Evolutionary conservation across 2,888 invertebrate genomes (phyloP).

Genomic region (Hirtodrosophila cameraria): DNA sequence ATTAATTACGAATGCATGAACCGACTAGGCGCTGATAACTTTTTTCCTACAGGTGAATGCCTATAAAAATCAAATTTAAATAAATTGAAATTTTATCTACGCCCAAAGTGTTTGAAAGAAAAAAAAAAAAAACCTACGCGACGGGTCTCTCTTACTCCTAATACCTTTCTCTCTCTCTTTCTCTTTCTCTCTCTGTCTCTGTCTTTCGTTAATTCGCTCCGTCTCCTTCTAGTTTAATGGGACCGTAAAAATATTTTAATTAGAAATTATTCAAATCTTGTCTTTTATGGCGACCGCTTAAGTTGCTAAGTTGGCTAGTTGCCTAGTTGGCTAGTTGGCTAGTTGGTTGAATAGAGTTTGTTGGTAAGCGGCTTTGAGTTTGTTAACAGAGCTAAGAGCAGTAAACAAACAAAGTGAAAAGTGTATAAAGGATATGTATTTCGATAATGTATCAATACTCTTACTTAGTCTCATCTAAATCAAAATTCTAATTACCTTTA

Average conservation of each 20-base stretch:
- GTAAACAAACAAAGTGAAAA: too few relatives aligned
- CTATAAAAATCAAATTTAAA: slow-evolving; percentile 70
- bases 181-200: neutral
- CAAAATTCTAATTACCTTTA: too few relatives aligned
- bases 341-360: neutral
- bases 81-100: slow-evolving; percentile 69
- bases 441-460: too few relatives aligned
- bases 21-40: slow-evolving; percentile 40
- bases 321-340: neutral
- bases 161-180: neutral
- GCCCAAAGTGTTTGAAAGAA: slow-evolving; percentile 49
- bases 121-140: slow-evolving; percentile 31
- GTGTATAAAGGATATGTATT: too few relatives aligned
- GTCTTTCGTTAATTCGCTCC: slow-evolving; percentile 1
- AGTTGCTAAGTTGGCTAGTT: slow-evolving; percentile 18
- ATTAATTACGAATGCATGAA: slow-evolving; percentile 81
- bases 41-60: slow-evolving; percentile 62
- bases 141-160: slow-evolving; percentile 11
- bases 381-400: neutral
- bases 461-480: too few relatives aligned
- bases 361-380: slow-evolving; percentile 14
- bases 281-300: slow-evolving; percentile 44
- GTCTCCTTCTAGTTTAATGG: slow-evolving; percentile 28
- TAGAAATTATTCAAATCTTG: slow-evolving; percentile 71
- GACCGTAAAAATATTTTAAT: slow-evolving; percentile 66